Evolutionary conservation across 2,888 invertebrate species (phyloP), one percentile per base, ranked within the genome.

Genomic region (Oscheius sp.): DNA sequence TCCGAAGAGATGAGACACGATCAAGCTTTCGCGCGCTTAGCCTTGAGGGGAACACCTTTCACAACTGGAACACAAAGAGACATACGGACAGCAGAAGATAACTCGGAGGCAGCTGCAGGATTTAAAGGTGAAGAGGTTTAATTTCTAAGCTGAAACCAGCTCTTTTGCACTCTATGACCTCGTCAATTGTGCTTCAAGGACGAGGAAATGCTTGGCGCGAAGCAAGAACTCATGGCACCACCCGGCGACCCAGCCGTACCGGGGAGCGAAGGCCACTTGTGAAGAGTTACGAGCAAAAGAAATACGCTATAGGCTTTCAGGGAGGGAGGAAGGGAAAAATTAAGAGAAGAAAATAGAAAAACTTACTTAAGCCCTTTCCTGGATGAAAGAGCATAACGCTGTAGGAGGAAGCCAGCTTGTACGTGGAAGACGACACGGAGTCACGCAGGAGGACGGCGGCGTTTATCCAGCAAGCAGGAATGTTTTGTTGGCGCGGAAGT

Each of bases 381-480:
- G 75, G 72, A 47, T 71, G 70, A 54, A 75, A 75, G 44, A 75
- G 62, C 75, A 75, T 71, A 44, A 72, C 71, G 71, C 71, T 75
- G 68, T 69, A 75, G 64, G 68, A 63, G 68, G 69, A 69, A 49
- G 72, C 71, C 71, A 75, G 75, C 50, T 71, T 70, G 59, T 44
- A 54, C 54, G 20, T n/a, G 12, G 59, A 44, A 28, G 44, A 59
- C 24, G 44, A 41, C 59, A 44, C 59, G 59, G 54, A 54, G 54
- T 54, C 54, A 54, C 54, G 54, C 22, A 54, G 8, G 51, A 51
- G 26, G 36, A 26, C 24, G 51, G 54, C 24, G 45, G 17, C 33
- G 33, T 33, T 45, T 45, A 30, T 62, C 44, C 44, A 33, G 41
- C 26, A n/a, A 47, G 63, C 50, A 47, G 64, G 51, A 47, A 51